Evolutionary conservation across 2,888 invertebrate genomes (phyloP).

Genomic region (Margaritifera margaritifera): DNA sequence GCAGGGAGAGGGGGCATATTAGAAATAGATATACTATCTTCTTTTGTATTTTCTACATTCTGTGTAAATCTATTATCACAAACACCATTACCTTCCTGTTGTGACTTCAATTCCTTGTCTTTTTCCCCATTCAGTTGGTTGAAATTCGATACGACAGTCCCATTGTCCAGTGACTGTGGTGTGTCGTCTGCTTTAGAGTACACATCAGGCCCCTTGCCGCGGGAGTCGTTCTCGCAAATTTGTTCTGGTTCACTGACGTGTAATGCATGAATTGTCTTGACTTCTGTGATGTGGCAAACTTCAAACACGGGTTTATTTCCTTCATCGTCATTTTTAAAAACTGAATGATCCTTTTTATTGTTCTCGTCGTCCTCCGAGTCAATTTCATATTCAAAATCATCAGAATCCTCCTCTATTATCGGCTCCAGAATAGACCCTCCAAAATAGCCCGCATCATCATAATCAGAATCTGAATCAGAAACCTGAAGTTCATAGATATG

Average conservation of each 20-base stretch:
- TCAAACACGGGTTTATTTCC: too few species aligned
- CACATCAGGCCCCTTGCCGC: conserved; percentile 10
- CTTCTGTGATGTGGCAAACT: too few species aligned
- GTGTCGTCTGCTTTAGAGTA: conserved; percentile 8
- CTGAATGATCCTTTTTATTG: too few species aligned
- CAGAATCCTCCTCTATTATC: conserved; percentile 62
- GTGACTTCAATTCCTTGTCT: not conserved
- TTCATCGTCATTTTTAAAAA: conserved; percentile 7
- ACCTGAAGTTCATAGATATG: conserved; percentile 46
- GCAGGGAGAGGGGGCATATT: too few species aligned
- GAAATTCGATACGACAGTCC: too few species aligned
- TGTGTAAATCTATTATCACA: not conserved
- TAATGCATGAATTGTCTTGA: not conserved
- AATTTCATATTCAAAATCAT: conserved; percentile 39
- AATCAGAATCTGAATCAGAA: conserved; percentile 28
- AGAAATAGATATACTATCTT: too few species aligned
- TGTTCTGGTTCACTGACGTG: not conserved
- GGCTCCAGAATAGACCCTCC: conserved; percentile 51
- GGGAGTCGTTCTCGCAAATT: not conserved
- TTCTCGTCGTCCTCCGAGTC: conserved; percentile 22
- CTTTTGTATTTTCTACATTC: too few species aligned
- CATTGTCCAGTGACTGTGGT: too few species aligned
- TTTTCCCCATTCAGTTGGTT: not conserved
- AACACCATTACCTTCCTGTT: not conserved
- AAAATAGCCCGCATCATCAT: conserved; percentile 27